Evolutionary conservation across 2,888 invertebrate genomes (phyloP).

Genomic region (Emmelina monodactyla): DNA sequence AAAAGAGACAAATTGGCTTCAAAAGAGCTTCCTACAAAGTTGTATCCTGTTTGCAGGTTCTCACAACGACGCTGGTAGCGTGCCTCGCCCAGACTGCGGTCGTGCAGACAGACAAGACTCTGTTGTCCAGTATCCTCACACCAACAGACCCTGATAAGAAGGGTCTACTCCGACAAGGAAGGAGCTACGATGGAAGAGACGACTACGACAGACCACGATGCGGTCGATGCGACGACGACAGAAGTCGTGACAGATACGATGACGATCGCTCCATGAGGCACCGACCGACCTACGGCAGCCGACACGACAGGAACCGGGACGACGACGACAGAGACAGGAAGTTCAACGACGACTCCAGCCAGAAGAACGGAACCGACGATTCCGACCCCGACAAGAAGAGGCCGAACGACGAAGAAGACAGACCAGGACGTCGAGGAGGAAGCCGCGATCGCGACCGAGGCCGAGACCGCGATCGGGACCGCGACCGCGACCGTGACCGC

Average conservation of each 20-base stretch:
- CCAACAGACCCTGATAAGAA: conserved; percentile 23
- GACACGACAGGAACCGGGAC: conserved; percentile 33
- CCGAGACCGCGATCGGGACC: conserved; percentile 19
- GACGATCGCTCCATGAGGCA: conserved; percentile 28
- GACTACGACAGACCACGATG: conserved; percentile 35
- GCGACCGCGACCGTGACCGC: conserved; percentile 28
- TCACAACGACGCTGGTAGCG: conserved; percentile 19
- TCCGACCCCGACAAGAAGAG: conserved; percentile 29
- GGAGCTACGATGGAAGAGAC: conserved; percentile 38
- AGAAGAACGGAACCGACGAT: conserved; percentile 40
- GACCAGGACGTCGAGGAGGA: conserved; percentile 25
- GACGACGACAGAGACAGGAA: conserved; percentile 24
- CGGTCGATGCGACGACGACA: conserved; percentile 37
- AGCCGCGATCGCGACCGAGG: conserved; percentile 27
- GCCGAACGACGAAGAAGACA: conserved; percentile 31
- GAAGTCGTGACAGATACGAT: conserved; percentile 26
- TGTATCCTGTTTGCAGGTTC: conserved; percentile 26
- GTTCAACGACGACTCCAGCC: conserved; percentile 24
- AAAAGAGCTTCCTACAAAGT: too few relatives aligned
- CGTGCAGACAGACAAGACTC: conserved; percentile 29
- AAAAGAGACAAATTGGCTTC: neutral
- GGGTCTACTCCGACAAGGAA: conserved; percentile 31
- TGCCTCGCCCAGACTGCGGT: conserved; percentile 19
- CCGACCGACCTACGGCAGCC: conserved; percentile 39
- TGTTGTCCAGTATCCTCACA: conserved; percentile 32